These are phyloP conservation scores for Deilephila porcellus DNA, from an alignment of 2,888 invertebrate genomes.

Conservation along the genomic window DNA sequence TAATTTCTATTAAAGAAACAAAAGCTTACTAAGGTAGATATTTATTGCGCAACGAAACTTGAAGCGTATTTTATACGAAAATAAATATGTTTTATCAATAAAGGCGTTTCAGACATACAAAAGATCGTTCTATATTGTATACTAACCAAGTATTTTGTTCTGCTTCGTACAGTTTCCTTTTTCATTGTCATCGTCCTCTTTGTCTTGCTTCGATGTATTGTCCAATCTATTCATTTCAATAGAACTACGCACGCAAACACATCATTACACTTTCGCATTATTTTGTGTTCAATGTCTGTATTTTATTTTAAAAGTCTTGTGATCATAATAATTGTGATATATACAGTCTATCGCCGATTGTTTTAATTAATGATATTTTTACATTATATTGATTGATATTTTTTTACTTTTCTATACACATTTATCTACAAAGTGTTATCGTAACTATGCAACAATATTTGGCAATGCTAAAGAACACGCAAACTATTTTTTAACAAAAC, in stretches of 20 bases:
- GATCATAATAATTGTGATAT: not conserved
- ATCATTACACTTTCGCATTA: conserved; percentile 35
- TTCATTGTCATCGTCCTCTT: conserved; percentile 64
- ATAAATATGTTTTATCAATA: not conserved
- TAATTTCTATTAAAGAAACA: no score
- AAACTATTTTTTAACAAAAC: no score
- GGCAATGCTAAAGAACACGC: no score
- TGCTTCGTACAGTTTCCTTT: conserved; percentile 76
- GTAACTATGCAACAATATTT: no score
- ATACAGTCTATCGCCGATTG: not conserved
- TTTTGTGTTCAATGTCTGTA: conserved; percentile 10
- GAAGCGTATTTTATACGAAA: not conserved
- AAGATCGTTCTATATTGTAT: not conserved
- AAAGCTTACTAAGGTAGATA: no score
- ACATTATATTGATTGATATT: not conserved
- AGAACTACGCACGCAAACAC: conserved; percentile 18
- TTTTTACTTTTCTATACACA: no score
- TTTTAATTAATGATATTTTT: not conserved
- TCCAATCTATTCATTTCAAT: conserved; percentile 77
- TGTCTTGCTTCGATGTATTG: conserved; percentile 61
- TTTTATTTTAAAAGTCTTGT: not conserved
- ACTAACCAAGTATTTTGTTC: conserved; percentile 74
- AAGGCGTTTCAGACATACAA: not conserved
- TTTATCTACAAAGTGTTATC: no score
- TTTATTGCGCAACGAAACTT: no score